Conservation (phyloP, 2,888 invertebrate species). For the Lasioglossum malachurum region DNA sequence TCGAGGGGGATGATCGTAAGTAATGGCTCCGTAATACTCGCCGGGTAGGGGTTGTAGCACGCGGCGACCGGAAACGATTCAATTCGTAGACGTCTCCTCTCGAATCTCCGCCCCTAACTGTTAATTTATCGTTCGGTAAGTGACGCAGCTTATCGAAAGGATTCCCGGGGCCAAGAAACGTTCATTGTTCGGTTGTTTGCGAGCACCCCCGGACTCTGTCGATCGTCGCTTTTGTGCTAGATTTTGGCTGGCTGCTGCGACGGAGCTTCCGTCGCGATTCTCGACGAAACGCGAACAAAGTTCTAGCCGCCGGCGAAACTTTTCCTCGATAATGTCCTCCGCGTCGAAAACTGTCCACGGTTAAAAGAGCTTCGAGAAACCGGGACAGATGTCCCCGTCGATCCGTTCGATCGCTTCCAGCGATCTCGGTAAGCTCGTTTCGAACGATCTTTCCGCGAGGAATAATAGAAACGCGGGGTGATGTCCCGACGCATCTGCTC, state of each 20-base stretch:
- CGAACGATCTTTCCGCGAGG: conserved; percentile 51
- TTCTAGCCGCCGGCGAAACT: not conserved
- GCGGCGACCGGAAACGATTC: conserved; percentile 83
- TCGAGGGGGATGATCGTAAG: conserved; percentile 64
- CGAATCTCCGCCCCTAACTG: conserved; percentile 70
- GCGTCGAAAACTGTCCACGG: not conserved
- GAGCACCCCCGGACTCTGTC: not conserved
- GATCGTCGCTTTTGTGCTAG: not conserved
- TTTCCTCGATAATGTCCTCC: not conserved
- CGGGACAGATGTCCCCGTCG: conserved; percentile 67
- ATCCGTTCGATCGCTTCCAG: conserved; percentile 45
- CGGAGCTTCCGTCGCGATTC: not conserved
- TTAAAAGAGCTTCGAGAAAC: conserved; percentile 36
- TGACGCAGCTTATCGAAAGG: conserved; percentile 76
- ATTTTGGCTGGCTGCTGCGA: not conserved
- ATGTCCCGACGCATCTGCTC: conserved; percentile 66
- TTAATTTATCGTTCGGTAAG: conserved; percentile 81
- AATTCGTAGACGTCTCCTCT: conserved; percentile 75
- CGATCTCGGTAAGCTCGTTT: conserved; percentile 39
- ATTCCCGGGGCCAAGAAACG: conserved; percentile 3
- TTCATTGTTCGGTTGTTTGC: conserved; percentile 32
- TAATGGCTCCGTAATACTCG: conserved; percentile 83
- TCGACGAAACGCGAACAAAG: not conserved
- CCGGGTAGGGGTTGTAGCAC: conserved; percentile 71
- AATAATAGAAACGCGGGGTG: conserved; percentile 64